Conservation (phyloP, 2,888 invertebrate species). For the Drosophila mayaguana region DNA sequence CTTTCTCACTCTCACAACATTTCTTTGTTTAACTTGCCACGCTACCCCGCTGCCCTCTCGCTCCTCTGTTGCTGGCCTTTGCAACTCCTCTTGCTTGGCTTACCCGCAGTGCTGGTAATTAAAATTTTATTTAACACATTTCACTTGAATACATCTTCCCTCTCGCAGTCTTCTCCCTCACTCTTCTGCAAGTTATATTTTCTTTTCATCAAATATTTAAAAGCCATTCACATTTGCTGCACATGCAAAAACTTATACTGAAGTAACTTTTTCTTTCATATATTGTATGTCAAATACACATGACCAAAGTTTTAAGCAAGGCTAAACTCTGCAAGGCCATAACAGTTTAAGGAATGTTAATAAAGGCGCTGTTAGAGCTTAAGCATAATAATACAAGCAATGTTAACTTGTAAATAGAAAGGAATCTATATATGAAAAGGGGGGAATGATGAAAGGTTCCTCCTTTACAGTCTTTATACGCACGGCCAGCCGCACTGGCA, state of each 20-base stretch:
- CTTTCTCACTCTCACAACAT: conserved; percentile 49
- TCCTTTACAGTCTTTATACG: too few relatives aligned
- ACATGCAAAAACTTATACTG: conserved; percentile 5
- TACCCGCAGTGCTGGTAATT: conserved; percentile 43
- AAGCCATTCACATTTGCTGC: conserved; percentile 16
- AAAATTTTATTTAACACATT: conserved; percentile 65
- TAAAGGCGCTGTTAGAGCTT: neutral
- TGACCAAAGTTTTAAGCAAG: neutral
- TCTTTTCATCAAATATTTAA: conserved; percentile 11
- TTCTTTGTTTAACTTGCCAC: conserved; percentile 37
- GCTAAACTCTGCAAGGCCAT: neutral
- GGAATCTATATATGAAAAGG: too few relatives aligned
- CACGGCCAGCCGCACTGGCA: too few relatives aligned
- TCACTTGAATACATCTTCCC: conserved; percentile 37
- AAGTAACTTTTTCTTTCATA: conserved; percentile 1
- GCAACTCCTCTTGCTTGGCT: conserved; percentile 2
- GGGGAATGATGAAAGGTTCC: too few relatives aligned
- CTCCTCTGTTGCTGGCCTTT: neutral
- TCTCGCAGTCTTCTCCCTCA: neutral
- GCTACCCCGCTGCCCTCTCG: neutral
- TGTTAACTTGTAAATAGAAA: too few relatives aligned
- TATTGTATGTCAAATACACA: neutral
- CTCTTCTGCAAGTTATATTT: conserved; percentile 3
- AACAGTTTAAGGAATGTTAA: neutral
- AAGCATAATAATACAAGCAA: neutral